These are phyloP conservation scores for Lithobius niger DNA, from an alignment of 1,140 invertebrate genomes.

Conservation along the genomic window DNA sequence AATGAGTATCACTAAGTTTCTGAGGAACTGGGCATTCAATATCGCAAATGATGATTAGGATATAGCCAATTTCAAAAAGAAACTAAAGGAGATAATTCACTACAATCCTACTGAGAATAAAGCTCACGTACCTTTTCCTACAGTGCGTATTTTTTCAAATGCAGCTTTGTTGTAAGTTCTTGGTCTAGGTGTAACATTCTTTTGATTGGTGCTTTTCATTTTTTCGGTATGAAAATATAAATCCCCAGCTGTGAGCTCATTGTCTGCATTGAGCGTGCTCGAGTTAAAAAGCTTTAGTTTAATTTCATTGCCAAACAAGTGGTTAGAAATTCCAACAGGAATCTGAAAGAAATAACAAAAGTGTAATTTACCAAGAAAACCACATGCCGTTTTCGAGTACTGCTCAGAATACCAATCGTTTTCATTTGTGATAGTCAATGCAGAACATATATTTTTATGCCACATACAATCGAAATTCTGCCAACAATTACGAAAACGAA, in stretches of 20 bases:
- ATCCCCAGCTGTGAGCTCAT: conserved; percentile 26
- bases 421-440: no score
- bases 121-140: conserved; percentile 39
- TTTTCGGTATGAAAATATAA: conserved; percentile 36
- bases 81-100: conserved; percentile 1
- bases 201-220: conserved; percentile 22
- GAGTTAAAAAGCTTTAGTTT: conserved; percentile 16
- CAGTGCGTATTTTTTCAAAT: conserved; percentile 45
- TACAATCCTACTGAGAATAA: background rate
- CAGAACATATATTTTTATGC: no score
- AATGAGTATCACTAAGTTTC: no score
- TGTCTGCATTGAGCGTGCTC: conserved; percentile 5
- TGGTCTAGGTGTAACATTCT: conserved; percentile 22
- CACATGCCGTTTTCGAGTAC: no score
- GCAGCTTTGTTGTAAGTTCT: conserved; percentile 22
- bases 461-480: no score
- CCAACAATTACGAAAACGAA: no score
- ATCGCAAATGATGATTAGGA: background rate
- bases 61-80: conserved; percentile 1
- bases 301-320: conserved; percentile 25
- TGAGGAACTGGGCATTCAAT: no score
- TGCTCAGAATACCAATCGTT: no score
- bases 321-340: conserved; percentile 26
- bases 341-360: no score
- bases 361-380: no score